Evolutionary conservation across 37 sponge, comb jelly and placozoan species (phyloP), one percentile per base, ranked within the genome.

Genomic region (Geodia barretti): DNA sequence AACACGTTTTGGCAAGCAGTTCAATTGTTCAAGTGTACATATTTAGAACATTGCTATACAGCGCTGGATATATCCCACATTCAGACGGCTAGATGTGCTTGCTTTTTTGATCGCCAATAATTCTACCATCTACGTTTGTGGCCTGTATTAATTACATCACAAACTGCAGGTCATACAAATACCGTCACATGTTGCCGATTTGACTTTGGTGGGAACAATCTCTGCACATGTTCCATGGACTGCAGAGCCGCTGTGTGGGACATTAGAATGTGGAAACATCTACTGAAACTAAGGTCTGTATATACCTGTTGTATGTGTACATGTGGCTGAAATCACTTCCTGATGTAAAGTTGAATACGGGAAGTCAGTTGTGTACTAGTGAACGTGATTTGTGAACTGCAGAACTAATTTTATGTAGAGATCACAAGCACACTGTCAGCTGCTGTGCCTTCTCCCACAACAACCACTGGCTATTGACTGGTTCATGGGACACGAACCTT

Each of bases 401-500:
- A 28, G 59, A 74, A 9, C 29, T 37, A 36, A 70, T 37, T 70
- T 70, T 24, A 3, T 58, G 40, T 33, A 82, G 83, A 24, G 69
- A 39, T 42, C 88, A 88, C 21, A 47, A 20, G 9, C 75, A 88
- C 31, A 30, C 36, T 38, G 77, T 70, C 9, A 88, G 76, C 39
- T 68, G 75, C 19, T 89, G 90, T 84, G 76, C 75, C 40, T 84
- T 95, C 77, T 83, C 95, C 26, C 74, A 89, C 35, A 78, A 92
- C 39, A 75, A 77, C n/a, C 93, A 66, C 37, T 73, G 33, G 19
- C 76, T 95, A 34, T 75, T 77, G 43, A 89, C 93, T 34, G 74
- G 80, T 24, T 92, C 94, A 0, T 95, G 95, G 95, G 95, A 95
- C 77, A 95, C 85, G 59, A 74, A 75, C n/a, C 41, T 95, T 9